These are phyloP conservation scores for Carettochelys insculpta DNA, from an alignment of 2,113 vertebrate genomes.

Conservation along the genomic window DNA sequence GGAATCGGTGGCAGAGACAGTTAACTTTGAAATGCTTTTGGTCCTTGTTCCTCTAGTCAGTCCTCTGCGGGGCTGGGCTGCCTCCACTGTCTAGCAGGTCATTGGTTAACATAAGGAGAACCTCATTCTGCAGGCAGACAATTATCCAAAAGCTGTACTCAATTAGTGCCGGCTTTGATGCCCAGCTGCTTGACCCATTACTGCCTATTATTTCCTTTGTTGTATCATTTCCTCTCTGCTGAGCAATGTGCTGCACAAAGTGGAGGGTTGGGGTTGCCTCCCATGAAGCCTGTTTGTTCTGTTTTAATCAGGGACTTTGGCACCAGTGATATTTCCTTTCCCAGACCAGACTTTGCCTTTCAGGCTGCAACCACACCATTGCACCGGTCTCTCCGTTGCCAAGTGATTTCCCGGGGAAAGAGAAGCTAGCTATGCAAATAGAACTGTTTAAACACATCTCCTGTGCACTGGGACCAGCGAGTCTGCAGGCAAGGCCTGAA, in stretches of 20 bases:
- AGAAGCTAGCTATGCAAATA: not conserved
- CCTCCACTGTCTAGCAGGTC: not conserved
- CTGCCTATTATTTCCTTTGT: not conserved
- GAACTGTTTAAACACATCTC: not conserved
- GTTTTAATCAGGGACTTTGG: not conserved
- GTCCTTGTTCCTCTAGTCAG: not conserved
- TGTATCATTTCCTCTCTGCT: not conserved
- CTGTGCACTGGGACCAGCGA: not conserved
- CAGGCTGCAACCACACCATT: not conserved
- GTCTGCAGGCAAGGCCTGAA: not conserved
- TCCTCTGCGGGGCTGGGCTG: not conserved
- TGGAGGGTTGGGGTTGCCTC: not conserved
- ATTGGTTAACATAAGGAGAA: not conserved
- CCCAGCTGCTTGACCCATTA: not conserved
- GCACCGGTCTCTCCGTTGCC: not conserved
- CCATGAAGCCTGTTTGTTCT: not conserved
- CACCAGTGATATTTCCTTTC: not conserved
- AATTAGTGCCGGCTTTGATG: not conserved
- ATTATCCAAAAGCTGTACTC: not conserved
- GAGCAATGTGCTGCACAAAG: not conserved
- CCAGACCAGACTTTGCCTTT: not conserved
- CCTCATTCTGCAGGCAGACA: not conserved
- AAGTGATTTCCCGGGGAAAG: not conserved
- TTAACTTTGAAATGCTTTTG: not conserved
- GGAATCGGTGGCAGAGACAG: not conserved